Evolutionary conservation across 1,140 invertebrate genomes (phyloP).

Genomic region (Drosophila nasuta): DNA sequence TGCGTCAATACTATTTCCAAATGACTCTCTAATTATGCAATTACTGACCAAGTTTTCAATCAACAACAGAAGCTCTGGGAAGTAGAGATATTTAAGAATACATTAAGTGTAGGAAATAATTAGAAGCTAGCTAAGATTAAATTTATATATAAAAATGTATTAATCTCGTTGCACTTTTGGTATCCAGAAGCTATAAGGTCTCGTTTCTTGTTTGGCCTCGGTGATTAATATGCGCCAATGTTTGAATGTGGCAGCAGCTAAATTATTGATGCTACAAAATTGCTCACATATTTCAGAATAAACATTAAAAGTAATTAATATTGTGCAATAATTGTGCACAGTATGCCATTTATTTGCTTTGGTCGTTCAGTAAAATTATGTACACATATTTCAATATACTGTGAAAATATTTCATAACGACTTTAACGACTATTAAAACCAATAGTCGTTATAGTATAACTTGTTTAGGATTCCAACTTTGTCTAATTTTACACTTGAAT

Average conservation of each 20-base stretch:
- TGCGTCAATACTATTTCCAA: conserved; percentile 9
- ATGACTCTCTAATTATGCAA: conserved; percentile 46
- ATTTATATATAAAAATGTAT: no score
- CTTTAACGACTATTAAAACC: no score
- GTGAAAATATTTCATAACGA: no score
- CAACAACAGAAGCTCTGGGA: conserved; percentile 14
- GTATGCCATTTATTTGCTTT: not conserved
- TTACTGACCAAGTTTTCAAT: conserved; percentile 39
- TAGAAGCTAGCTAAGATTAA: no score
- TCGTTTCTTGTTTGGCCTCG: not conserved
- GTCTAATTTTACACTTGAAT: no score
- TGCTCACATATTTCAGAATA: not conserved
- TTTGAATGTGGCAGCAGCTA: not conserved
- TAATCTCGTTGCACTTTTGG: no score
- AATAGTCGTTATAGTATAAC: no score
- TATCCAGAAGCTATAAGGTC: no score
- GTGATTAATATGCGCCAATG: not conserved
- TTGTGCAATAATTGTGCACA: not conserved
- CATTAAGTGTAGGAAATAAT: not conserved
- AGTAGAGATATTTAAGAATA: conserved; percentile 18
- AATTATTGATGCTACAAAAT: not conserved
- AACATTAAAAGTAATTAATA: not conserved
- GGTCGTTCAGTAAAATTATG: not conserved
- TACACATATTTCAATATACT: not conserved
- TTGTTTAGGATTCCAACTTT: no score